A percentile compares a stretch with the other conserved stretches of the same genome.
Evolutionary conservation across 2,797 vertebrate species (phyloP).

Genomic region (Cyprinodon diabolis): DNA sequence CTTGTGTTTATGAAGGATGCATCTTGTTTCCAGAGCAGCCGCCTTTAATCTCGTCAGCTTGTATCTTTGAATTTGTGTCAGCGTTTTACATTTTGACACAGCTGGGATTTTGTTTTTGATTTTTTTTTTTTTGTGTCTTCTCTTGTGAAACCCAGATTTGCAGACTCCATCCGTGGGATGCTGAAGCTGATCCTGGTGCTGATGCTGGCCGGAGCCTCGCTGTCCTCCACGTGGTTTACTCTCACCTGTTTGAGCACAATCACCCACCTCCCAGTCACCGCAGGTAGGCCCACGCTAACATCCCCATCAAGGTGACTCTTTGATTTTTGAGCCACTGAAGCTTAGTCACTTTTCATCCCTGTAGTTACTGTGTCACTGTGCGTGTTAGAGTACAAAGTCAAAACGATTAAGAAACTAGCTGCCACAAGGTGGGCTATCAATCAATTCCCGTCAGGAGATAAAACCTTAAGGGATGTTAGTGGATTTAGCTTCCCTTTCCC

Average conservation of each 20-base stretch:
- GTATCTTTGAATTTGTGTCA: not conserved
- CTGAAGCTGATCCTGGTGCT: slow-evolving; percentile 96
- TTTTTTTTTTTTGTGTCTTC: not conserved
- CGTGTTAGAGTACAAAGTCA: not conserved
- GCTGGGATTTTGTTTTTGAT: not conserved
- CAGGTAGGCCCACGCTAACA: slow-evolving; percentile 80
- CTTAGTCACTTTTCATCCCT: not conserved
- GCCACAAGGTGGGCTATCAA: slow-evolving; percentile 15
- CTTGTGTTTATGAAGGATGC: slow-evolving; percentile 32
- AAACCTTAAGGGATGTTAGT: slow-evolving; percentile 37
- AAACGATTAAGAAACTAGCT: not conserved
- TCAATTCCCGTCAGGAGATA: slow-evolving; percentile 33
- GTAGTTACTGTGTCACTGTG: not conserved
- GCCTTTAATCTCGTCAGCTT: slow-evolving; percentile 13
- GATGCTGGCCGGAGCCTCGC: slow-evolving; percentile 92
- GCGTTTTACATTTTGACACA: slow-evolving; percentile 3
- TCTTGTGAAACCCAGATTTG: slow-evolving; percentile 83
- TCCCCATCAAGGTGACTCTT: slow-evolving; percentile 29
- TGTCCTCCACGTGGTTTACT: slow-evolving; percentile 96
- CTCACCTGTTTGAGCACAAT: slow-evolving; percentile 91
- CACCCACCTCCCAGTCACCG: slow-evolving; percentile 94
- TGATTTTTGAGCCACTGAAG: not conserved
- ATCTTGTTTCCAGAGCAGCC: slow-evolving; percentile 18
- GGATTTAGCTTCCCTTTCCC: slow-evolving; percentile 27
- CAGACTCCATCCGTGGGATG: slow-evolving; percentile 96